Conservation (phyloP, 2,113 vertebrate species). For the Otis tarda region DNA sequence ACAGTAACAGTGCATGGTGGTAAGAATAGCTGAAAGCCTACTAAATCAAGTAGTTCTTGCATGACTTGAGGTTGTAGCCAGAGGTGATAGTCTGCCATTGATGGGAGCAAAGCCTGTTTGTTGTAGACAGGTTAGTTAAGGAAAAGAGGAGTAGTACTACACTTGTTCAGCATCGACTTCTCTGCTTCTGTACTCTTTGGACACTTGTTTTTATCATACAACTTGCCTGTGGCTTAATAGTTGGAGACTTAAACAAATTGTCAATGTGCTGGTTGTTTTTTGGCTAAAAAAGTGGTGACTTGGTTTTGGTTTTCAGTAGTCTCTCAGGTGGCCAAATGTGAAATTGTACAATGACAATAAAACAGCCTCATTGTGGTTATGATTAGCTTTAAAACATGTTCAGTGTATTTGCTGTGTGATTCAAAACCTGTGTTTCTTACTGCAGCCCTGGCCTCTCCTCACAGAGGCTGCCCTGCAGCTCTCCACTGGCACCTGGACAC, state of each 20-base stretch:
- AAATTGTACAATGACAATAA: not conserved
- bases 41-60: not conserved
- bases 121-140: not conserved
- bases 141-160: not conserved
- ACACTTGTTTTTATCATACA: not conserved
- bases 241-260: not conserved
- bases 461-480: not conserved
- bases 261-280: not conserved
- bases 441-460: accelerated
- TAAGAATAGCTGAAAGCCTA: not conserved
- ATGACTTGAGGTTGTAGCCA: not conserved
- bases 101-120: not conserved
- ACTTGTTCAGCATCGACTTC: not conserved
- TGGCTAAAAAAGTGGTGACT: not conserved
- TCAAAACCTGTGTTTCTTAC: not conserved
- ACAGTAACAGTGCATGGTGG: not conserved
- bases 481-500: accelerated
- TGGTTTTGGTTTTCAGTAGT: not conserved
- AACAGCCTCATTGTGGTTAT: not conserved
- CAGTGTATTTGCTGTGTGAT: not conserved
- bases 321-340: not conserved
- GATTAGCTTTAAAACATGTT: not conserved
- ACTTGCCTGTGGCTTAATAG: not conserved
- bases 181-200: not conserved
- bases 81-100: not conserved